phyloP scores from a whole-genome alignment of 2,797 vertebrate genomes.

The Oreortyx pictus region DNA sequence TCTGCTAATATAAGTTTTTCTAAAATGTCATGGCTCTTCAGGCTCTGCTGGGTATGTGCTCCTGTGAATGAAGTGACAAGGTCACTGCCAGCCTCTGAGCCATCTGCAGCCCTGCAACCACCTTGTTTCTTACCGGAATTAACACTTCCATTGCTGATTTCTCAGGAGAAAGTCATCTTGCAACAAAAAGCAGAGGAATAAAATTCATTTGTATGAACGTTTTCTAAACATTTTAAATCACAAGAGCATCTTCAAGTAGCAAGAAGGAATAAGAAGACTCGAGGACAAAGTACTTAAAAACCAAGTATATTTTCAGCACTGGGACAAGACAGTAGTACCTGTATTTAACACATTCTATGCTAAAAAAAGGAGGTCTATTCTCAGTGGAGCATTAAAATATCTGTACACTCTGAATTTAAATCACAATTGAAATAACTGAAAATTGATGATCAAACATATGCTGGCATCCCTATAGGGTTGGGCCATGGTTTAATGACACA shows the following conservation, averaged over 20 bases:
- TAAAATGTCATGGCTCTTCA: accelerated
- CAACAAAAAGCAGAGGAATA: not conserved
- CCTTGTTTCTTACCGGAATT: not conserved
- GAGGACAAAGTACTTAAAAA: not conserved
- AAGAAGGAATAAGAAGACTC: not conserved
- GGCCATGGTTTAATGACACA: not conserved
- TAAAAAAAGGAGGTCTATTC: not conserved
- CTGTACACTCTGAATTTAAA: not conserved
- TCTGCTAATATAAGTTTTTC: not conserved
- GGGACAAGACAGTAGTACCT: not conserved
- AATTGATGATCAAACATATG: not conserved
- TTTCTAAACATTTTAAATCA: not conserved
- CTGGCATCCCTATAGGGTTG: not conserved
- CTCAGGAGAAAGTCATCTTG: not conserved
- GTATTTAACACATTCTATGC: not conserved
- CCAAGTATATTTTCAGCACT: not conserved
- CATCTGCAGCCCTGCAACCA: not conserved
- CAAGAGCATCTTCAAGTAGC: not conserved
- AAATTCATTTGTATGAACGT: not conserved
- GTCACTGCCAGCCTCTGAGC: not conserved
- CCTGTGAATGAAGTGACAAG: not conserved
- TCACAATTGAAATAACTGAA: not conserved
- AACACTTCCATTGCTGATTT: not conserved
- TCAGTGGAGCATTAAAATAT: not conserved
- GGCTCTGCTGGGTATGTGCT: not conserved